Evolutionary conservation across 2,797 vertebrate species (phyloP).

Genomic region (Eurystomus glaucurus): DNA sequence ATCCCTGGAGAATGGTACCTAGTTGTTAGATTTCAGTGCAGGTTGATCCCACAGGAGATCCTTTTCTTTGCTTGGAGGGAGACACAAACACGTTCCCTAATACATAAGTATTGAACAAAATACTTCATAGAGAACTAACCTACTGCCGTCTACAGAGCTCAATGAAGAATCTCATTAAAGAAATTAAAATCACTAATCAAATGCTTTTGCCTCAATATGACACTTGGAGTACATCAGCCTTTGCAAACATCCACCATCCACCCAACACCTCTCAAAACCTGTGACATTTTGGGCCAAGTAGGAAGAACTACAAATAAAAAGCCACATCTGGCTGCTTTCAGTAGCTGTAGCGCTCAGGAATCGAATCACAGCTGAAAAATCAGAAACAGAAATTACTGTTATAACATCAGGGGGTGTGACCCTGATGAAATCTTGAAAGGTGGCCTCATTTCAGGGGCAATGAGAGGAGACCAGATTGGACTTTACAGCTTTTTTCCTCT

Average conservation of each 20-base stretch:
- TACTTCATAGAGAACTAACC: not conserved
- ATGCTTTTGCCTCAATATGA: not conserved
- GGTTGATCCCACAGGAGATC: not conserved
- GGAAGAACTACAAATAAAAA: not conserved
- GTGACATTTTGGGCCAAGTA: not conserved
- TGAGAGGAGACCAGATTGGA: not conserved
- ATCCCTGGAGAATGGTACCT: not conserved
- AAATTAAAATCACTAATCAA: not conserved
- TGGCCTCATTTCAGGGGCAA: not conserved
- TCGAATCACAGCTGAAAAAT: constrained; percentile 5
- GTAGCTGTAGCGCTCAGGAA: not conserved
- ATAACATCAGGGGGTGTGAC: not conserved
- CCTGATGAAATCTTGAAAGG: not conserved
- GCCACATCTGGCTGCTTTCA: not conserved
- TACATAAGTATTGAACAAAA: not conserved
- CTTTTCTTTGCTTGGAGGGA: not conserved
- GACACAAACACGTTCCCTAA: not conserved
- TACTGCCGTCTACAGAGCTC: not conserved
- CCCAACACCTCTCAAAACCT: not conserved
- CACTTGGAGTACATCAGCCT: not conserved
- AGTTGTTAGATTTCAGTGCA: not conserved
- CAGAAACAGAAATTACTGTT: not conserved
- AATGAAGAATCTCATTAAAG: not conserved
- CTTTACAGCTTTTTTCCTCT: not conserved
- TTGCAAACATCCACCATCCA: not conserved